Evolutionary conservation across 2,113 vertebrate species (phyloP), one percentile per base, ranked within the genome.

Genomic region (Potamarius usumacintae): DNA sequence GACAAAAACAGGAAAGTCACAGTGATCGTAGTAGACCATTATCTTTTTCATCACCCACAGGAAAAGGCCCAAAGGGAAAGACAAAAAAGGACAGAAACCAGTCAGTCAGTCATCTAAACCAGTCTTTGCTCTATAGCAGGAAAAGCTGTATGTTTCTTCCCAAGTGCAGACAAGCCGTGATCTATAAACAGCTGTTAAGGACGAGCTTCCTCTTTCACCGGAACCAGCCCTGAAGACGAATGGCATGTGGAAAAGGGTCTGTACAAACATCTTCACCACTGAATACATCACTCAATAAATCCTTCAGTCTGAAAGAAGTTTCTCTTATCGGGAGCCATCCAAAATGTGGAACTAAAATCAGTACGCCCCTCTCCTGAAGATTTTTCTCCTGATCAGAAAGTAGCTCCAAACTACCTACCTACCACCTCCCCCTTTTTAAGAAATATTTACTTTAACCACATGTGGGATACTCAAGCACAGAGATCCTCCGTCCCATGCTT

Each of bases 101-200:
- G 55, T 55, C 55, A 57, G 2, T 42, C 82, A 78, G 67, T 87
- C 69, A 83, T 91, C 91, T 86, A 86, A 90, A 71, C 48, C 55
- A 82, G 11, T 63, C 60, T 15, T 67, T 82, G 85, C 90, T 91
- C 90, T 12, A 88, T 84, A 89, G 78, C 91, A 92, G 93, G 94
- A 95, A 67, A 94, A 92, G 88, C n/a, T 7, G 63, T 88, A 34
- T 22, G 92, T 93, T 94, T 90, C 93, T 93, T 92, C 89, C 90
- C 82, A 89, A 74, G 17, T 50, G 74, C 89, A 85, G 77, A 65
- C 67, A 52, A 42, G 78, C 87, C 83, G n/a, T 82, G 76, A 91
- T 92, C 91, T 94, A 92, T 90, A 92, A 90, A 91, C 84, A 91
- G 50, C 30, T 65, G 69, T 76, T 74, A 91, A 88, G 89, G 85